Conservation (phyloP, 2,113 vertebrate genomes). For the Chamaea fasciata region DNA sequence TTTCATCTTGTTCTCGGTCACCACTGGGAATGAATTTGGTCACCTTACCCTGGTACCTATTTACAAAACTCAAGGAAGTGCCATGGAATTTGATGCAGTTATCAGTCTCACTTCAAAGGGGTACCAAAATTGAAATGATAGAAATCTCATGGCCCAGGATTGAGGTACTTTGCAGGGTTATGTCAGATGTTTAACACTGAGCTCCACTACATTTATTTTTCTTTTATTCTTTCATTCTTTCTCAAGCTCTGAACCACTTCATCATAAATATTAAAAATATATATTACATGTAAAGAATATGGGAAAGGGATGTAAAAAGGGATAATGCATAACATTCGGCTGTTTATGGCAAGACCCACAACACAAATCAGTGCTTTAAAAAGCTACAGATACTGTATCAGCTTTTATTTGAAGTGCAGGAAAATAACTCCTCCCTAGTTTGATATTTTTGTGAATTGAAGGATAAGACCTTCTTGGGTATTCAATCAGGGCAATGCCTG, state of each 20-base stretch:
- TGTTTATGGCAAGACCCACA: not conserved
- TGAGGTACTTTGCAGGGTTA: not conserved
- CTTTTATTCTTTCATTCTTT: not conserved
- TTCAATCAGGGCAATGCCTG: not conserved
- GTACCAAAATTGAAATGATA: not conserved
- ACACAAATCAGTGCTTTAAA: not conserved
- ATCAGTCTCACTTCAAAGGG: not conserved
- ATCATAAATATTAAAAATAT: not conserved
- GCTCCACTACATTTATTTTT: not conserved
- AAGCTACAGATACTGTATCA: not conserved
- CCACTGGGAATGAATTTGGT: not conserved
- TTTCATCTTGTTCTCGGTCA: constrained; percentile 8
- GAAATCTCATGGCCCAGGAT: not conserved
- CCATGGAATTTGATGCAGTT: not conserved
- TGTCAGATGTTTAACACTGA: not conserved
- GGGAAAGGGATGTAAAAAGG: not conserved
- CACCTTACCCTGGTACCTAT: not conserved
- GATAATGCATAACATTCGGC: not conserved
- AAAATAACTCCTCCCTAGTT: not conserved
- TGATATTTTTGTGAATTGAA: not conserved
- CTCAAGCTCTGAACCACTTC: not conserved
- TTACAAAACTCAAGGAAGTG: not conserved
- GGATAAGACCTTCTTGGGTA: not conserved
- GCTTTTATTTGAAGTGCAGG: not conserved
- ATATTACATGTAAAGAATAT: not conserved